phyloP scores from a whole-genome alignment of 1,140 invertebrate genomes.

The Achatina immaculata region DNA sequence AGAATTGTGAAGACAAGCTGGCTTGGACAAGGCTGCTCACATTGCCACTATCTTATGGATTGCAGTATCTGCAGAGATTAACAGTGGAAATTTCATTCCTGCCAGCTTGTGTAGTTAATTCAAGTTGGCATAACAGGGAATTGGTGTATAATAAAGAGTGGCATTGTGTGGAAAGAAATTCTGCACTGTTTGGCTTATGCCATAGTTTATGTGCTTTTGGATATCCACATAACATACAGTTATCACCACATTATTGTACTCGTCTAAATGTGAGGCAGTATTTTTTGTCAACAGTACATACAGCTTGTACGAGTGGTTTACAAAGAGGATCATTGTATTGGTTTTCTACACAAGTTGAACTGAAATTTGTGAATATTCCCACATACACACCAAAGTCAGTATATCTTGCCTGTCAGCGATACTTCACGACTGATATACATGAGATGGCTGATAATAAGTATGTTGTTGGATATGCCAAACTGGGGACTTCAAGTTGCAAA shows the following conservation, averaged over 20 bases:
- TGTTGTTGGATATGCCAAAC: slow-evolving; percentile 83
- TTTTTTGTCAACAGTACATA: neutral
- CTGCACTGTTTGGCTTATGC: neutral
- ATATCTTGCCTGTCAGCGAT: neutral
- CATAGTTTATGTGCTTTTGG: neutral
- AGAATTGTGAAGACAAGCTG: neutral
- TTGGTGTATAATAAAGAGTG: neutral
- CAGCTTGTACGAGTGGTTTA: neutral
- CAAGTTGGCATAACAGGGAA: neutral
- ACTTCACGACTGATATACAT: neutral
- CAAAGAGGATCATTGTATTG: neutral
- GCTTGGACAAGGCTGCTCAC: neutral
- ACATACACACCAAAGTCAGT: neutral
- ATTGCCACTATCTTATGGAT: neutral
- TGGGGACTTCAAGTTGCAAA: slow-evolving; percentile 85
- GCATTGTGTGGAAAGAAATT: neutral
- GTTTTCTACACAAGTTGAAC: neutral
- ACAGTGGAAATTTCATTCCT: neutral
- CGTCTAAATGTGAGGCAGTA: neutral
- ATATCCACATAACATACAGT: neutral
- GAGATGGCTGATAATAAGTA: slow-evolving; percentile 66
- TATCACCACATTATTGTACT: neutral
- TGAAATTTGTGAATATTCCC: neutral
- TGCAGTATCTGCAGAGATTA: neutral
- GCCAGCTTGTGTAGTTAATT: too few species aligned